Percentiles rank a stretch among this genome's conserved stretches.
Conservation (phyloP, 2,113 vertebrate genomes). For the Sporophila hypoxantha region DNA sequence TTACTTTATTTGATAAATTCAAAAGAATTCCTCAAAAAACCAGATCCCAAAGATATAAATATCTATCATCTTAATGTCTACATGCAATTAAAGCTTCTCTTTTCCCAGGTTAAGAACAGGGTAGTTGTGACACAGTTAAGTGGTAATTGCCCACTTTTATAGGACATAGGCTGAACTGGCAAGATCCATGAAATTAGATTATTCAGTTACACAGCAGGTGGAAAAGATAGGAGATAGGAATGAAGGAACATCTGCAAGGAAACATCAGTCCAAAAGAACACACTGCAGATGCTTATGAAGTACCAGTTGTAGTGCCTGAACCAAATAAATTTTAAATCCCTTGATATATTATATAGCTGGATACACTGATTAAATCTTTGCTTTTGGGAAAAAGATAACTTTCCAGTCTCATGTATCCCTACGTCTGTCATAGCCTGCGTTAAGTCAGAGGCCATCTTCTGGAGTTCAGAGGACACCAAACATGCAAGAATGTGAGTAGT, state of each 20-base stretch:
- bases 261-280: background rate
- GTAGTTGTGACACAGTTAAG: background rate
- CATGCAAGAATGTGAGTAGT: rapidly evolving
- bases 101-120: background rate
- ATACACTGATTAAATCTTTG: background rate
- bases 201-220: background rate
- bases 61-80: background rate
- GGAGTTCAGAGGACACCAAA: background rate
- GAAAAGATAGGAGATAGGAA: background rate
- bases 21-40: background rate
- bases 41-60: background rate
- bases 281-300: background rate
- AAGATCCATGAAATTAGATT: conserved; percentile 1
- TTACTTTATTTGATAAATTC: background rate
- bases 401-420: background rate
- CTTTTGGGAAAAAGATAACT: background rate
- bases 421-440: background rate
- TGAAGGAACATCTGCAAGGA: background rate
- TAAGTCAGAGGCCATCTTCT: background rate
- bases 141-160: background rate
- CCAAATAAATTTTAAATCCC: background rate
- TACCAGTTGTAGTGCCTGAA: background rate
- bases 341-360: background rate
- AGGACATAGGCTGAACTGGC: background rate
- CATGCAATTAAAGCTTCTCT: background rate